Evolutionary conservation across 1,140 invertebrate genomes (phyloP).

Genomic region (Drosophila kanapiae): DNA sequence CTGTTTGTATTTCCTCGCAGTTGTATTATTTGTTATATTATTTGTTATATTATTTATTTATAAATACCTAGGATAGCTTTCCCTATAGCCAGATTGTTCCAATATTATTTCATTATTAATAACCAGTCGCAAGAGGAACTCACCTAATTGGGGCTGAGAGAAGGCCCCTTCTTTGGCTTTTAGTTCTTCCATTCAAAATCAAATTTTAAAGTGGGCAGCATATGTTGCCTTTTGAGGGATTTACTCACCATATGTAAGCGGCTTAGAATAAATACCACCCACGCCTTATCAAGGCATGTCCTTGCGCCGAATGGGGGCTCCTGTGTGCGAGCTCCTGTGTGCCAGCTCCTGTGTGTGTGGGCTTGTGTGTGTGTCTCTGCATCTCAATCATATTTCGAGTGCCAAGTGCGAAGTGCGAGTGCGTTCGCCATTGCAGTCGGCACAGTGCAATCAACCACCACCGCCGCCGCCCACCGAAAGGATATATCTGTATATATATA

Average conservation of each 20-base stretch:
- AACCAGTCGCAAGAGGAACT: neutral
- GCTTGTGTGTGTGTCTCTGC: slow-evolving; percentile 1
- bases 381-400: slow-evolving; percentile 8
- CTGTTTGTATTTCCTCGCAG: neutral
- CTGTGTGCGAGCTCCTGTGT: no score
- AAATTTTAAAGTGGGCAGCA: neutral
- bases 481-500: neutral
- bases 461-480: slow-evolving; percentile 15
- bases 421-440: slow-evolving; percentile 46
- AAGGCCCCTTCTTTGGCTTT: neutral
- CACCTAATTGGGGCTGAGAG: neutral
- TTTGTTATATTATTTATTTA: neutral
- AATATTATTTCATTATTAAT: no score
- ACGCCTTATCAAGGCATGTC: neutral
- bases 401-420: neutral
- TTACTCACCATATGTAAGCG: slow-evolving; percentile 6
- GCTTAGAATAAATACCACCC: slow-evolving; percentile 8
- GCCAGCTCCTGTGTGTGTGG: no score
- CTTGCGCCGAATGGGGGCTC: neutral
- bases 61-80: neutral
- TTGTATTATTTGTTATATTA: no score
- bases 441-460: slow-evolving; percentile 30
- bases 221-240: neutral
- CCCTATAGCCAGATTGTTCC: neutral
- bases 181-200: neutral